phyloP scores from a whole-genome alignment of 2,113 vertebrate genomes.

The Urocynchramus pylzowi region DNA sequence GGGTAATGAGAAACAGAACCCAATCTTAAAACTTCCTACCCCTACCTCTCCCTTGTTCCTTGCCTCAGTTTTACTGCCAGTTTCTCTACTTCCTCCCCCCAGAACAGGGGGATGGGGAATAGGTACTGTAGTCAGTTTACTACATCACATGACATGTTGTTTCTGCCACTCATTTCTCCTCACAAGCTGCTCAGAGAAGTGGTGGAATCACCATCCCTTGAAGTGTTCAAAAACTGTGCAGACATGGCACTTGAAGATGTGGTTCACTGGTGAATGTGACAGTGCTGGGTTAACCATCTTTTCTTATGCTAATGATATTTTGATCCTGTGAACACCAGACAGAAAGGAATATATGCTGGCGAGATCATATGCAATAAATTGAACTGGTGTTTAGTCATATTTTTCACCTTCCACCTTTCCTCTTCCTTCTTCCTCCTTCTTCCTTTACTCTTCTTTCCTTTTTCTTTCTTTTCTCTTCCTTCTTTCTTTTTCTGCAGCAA shows the following conservation, averaged over 20 bases:
- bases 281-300: not conserved
- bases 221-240: not conserved
- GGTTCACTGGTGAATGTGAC: not conserved
- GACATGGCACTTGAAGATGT: too few species aligned
- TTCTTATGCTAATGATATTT: not conserved
- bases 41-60: not conserved
- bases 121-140: not conserved
- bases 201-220: not conserved
- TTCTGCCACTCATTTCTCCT: not conserved
- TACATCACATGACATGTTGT: accelerated
- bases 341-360: not conserved
- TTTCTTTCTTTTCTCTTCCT: not conserved
- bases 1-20: not conserved
- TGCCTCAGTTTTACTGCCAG: not conserved
- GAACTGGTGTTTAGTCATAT: not conserved
- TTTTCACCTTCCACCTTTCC: not conserved
- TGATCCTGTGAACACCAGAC: not conserved
- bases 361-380: not conserved
- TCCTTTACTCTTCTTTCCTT: not conserved
- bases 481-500: not conserved
- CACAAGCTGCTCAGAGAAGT: not conserved
- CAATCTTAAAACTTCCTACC: not conserved
- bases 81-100: not conserved
- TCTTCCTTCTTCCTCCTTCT: not conserved
- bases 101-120: accelerated